These are phyloP conservation scores for Homarus americanus DNA, from an alignment of 1,140 invertebrate genomes.

Conservation along the genomic window DNA sequence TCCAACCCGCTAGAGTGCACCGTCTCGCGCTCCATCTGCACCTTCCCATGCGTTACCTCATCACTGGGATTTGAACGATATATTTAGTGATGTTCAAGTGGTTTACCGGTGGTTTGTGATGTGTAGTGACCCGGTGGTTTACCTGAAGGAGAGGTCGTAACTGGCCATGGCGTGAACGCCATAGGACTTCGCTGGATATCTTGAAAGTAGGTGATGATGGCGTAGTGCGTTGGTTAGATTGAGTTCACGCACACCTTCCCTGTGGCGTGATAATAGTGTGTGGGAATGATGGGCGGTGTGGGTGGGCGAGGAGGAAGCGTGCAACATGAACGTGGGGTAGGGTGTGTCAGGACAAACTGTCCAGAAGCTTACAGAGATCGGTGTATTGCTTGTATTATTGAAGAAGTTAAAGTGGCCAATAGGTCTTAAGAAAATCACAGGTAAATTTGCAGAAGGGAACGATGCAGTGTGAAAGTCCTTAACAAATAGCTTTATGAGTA, in stretches of 20 bases:
- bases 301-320: neutral
- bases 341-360: too few relatives aligned
- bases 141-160: neutral
- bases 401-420: neutral
- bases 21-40: neutral
- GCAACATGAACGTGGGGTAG: neutral
- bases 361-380: too few relatives aligned
- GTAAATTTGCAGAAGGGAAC: too few relatives aligned
- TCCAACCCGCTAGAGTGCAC: neutral
- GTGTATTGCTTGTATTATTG: neutral
- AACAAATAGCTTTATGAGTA: too few relatives aligned
- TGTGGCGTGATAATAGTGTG: neutral
- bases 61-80: neutral
- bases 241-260: neutral
- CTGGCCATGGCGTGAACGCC: neutral
- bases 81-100: neutral
- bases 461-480: neutral
- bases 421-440: too few relatives aligned
- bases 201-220: slow-evolving; percentile 11
- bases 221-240: neutral
- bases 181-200: slow-evolving; percentile 7
- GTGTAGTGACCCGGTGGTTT: neutral
- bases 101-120: neutral
- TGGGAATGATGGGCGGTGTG: neutral
- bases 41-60: slow-evolving; percentile 4